phyloP scores from a whole-genome alignment of 2,797 vertebrate genomes.

The Gallinago nigripennis region DNA sequence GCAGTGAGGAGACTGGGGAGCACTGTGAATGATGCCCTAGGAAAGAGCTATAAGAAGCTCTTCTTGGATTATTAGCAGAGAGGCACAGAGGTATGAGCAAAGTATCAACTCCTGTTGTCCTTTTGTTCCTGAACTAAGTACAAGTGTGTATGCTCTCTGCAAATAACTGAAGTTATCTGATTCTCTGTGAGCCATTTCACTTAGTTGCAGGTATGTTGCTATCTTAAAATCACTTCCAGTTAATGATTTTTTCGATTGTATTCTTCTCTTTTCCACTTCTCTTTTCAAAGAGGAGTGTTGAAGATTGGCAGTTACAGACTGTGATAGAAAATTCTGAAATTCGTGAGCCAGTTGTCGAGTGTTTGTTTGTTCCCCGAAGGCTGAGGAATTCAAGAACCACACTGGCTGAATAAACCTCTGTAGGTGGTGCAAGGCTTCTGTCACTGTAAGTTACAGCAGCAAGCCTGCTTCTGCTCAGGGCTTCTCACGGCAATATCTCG shows the following conservation, averaged over 20 bases:
- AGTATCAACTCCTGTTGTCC: not conserved
- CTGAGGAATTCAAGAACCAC: not conserved
- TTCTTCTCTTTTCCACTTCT: not conserved
- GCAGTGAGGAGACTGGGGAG: not conserved
- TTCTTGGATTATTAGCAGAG: not conserved
- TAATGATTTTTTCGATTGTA: not conserved
- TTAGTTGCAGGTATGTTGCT: not conserved
- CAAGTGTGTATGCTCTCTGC: not conserved
- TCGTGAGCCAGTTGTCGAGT: not conserved
- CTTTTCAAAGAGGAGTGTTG: not conserved
- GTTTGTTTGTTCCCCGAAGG: not conserved
- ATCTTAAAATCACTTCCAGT: not conserved
- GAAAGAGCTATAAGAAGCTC: not conserved
- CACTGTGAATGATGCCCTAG: not conserved
- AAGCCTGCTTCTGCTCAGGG: not conserved
- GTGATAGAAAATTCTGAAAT: not conserved
- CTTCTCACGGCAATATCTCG: not conserved
- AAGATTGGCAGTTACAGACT: not conserved
- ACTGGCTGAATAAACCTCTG: not conserved
- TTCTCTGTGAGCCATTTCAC: not conserved
- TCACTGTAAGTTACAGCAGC: not conserved
- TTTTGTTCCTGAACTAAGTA: not conserved
- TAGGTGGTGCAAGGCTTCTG: not conserved
- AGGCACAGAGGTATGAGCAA: not conserved
- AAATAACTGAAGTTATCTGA: not conserved